phyloP scores from a whole-genome alignment of 2,113 vertebrate species.

The Syngnathus scovelli region DNA sequence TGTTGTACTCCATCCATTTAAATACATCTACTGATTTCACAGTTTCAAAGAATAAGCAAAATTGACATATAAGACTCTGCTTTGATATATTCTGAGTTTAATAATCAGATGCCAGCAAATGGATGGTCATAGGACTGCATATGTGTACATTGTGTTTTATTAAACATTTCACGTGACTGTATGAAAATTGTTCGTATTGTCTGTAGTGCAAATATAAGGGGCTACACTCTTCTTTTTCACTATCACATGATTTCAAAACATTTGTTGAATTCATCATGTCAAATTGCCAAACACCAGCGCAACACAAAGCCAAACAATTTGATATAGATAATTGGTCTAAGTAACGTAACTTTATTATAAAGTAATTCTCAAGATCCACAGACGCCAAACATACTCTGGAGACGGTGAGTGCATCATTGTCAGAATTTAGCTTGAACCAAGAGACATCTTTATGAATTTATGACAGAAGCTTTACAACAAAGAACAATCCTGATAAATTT shows the following conservation, averaged over 20 bases:
- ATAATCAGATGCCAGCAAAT: conserved; percentile 70
- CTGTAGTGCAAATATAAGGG: conserved; percentile 46
- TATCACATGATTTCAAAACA: conserved; percentile 40
- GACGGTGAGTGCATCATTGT: too few species aligned
- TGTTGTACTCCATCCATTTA: conserved; percentile 62
- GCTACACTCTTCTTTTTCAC: conserved; percentile 37
- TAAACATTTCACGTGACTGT: conserved; percentile 75
- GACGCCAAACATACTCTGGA: too few species aligned
- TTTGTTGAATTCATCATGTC: conserved; percentile 51
- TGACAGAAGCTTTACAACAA: too few species aligned
- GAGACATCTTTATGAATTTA: too few species aligned
- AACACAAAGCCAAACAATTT: conserved; percentile 50
- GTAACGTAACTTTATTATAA: conserved; percentile 33
- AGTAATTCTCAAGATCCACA: too few species aligned
- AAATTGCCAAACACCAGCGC: conserved; percentile 32
- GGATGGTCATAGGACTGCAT: conserved; percentile 76
- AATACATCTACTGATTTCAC: conserved; percentile 70
- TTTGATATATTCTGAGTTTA: conserved; percentile 69
- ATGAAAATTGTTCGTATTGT: conserved; percentile 54
- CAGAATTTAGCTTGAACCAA: too few species aligned
- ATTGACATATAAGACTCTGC: conserved; percentile 48
- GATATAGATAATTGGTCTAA: conserved; percentile 40
- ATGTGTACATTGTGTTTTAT: conserved; percentile 79
- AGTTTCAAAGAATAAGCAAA: conserved; percentile 54
- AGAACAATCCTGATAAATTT: too few species aligned